Evolutionary conservation across 2,888 invertebrate genomes (phyloP), one percentile per base, ranked within the genome.

Genomic region (Leistus spinibarbis): DNA sequence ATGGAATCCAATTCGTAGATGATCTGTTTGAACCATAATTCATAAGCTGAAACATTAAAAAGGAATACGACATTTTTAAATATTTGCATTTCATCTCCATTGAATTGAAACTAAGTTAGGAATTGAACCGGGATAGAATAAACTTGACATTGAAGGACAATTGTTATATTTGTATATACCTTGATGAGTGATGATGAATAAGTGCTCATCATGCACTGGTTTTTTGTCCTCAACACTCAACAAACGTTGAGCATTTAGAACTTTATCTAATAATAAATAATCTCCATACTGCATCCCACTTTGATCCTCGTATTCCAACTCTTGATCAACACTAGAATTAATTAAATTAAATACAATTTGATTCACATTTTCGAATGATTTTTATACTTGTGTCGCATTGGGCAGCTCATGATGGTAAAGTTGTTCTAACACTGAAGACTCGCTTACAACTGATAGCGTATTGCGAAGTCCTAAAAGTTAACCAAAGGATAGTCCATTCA

Each of bases 1-100:
- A 99, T 93, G 0, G 97, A 98, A 84, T 99, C 98, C 82, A 99
- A 88, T 82, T 99, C 99, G 85, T 92, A 98, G 77, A 99, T 94
- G 67, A 99, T 97, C 88, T 99, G 99, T 85, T 99, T 99, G 88
- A 99, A 99, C 99, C 99, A 99, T 3, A 99, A 88, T 86, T 99
- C 99, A 87, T 99, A 99, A 0, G 98, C 97, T 97, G 86, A 65
- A 89, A 88, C 62, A 79, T 77, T 78, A 81, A 65, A 60, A 76
- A 63, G 16, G 5, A 63, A 23, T 20, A 63, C 7, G 19, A n/a
- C n/a, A n/a, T n/a, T n/a, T n/a, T n/a, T n/a, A n/a, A n/a, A n/a
- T n/a, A n/a, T n/a, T n/a, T n/a, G n/a, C n/a, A n/a, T n/a, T n/a
- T n/a, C n/a, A n/a, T n/a, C n/a, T n/a, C n/a, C n/a, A n/a, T n/a